These are phyloP conservation scores for Diplazon laetatorius DNA, from an alignment of 2,888 invertebrate genomes.

Conservation along the genomic window DNA sequence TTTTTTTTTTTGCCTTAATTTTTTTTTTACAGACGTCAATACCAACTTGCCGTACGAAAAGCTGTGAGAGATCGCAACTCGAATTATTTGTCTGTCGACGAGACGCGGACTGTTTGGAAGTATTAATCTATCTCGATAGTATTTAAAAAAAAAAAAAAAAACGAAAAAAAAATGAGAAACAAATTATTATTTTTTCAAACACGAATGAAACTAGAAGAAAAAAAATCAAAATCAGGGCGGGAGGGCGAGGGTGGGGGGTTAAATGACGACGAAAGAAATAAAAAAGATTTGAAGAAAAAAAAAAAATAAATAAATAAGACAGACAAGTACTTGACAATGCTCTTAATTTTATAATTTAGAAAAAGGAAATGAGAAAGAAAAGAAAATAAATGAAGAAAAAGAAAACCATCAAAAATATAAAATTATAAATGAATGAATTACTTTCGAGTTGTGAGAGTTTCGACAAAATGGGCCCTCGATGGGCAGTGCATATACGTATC, in stretches of 20 bases:
- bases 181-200: no score
- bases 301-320: slow-evolving; percentile 31
- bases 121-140: slow-evolving; percentile 65
- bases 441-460: slow-evolving; percentile 16
- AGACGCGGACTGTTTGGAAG: slow-evolving; percentile 76
- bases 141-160: slow-evolving; percentile 63
- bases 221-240: slow-evolving; percentile 36
- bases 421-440: background rate
- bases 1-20: no score
- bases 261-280: no score
- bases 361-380: no score
- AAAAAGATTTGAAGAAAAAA: slow-evolving; percentile 46
- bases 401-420: slow-evolving; percentile 25
- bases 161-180: background rate
- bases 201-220: no score
- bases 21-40: slow-evolving; percentile 91
- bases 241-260: background rate
- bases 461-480: background rate
- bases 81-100: slow-evolving; percentile 82
- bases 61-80: slow-evolving; percentile 88
- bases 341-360: slow-evolving; percentile 53
- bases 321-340: slow-evolving; percentile 54
- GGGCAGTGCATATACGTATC: slow-evolving; percentile 6
- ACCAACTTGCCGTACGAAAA: slow-evolving; percentile 96
- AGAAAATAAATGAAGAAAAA: no score